These are phyloP conservation scores for Zootoca vivipara DNA, from an alignment of 2,113 vertebrate genomes.

Conservation along the genomic window DNA sequence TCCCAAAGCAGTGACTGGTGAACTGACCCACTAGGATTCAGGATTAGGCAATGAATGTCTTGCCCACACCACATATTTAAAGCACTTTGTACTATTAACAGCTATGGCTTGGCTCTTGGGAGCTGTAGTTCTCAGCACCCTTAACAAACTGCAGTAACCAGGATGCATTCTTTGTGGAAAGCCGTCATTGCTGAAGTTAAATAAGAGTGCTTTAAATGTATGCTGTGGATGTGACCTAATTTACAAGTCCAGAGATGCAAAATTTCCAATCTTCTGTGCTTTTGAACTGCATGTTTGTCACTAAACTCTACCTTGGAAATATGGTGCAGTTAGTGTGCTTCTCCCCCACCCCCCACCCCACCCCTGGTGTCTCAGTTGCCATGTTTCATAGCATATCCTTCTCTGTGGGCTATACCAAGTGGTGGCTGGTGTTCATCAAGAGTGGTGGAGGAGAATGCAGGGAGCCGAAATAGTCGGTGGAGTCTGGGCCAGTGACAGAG, in stretches of 20 bases:
- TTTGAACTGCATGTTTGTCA: not conserved
- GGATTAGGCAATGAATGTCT: not conserved
- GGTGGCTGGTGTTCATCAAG: too few species aligned
- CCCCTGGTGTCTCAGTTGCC: not conserved
- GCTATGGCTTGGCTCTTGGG: not conserved
- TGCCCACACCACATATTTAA: too few species aligned
- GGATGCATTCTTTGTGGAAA: too few species aligned
- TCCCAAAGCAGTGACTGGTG: not conserved
- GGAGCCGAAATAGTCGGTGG: too few species aligned
- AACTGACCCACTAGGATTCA: not conserved
- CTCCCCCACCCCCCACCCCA: too few species aligned
- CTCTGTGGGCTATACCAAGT: not conserved
- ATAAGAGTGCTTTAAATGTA: too few species aligned
- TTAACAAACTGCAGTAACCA: too few species aligned
- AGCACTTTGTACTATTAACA: too few species aligned
- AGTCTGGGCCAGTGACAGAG: too few species aligned
- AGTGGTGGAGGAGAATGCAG: too few species aligned
- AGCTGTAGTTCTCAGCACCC: not conserved
- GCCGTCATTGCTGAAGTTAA: too few species aligned
- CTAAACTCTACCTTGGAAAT: not conserved
- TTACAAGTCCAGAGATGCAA: not conserved
- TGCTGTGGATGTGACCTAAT: not conserved
- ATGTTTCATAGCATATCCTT: not conserved
- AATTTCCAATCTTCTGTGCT: not conserved
- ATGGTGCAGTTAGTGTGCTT: not conserved